Evolutionary conservation across 2,797 vertebrate species (phyloP).

Genomic region (Dryobates pubescens): DNA sequence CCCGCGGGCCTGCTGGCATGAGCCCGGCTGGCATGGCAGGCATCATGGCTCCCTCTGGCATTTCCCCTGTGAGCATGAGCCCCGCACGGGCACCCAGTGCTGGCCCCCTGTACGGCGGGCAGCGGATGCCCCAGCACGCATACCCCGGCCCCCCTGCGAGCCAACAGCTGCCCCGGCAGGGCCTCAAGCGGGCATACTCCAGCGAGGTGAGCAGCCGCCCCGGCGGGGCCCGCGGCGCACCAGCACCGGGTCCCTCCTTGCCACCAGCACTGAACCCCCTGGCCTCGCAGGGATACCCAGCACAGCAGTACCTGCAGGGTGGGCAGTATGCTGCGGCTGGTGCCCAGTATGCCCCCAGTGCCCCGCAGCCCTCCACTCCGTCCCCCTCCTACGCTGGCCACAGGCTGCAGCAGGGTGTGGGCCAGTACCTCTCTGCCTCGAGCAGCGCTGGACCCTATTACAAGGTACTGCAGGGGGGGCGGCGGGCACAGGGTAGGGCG

Average conservation of each 20-base stretch:
- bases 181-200: slow-evolving; percentile 88
- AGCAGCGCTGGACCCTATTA: slow-evolving; percentile 85
- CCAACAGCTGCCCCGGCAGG: slow-evolving; percentile 87
- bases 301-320: slow-evolving; percentile 82
- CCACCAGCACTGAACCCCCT: background rate
- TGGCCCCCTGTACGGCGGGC: slow-evolving; percentile 82
- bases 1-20: slow-evolving; percentile 84
- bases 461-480: slow-evolving; percentile 77
- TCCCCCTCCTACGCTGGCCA: slow-evolving; percentile 89
- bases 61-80: slow-evolving; percentile 85
- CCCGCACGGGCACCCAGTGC: slow-evolving; percentile 79
- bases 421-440: slow-evolving; percentile 81
- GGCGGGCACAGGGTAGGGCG: background rate
- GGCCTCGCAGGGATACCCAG: slow-evolving; percentile 79
- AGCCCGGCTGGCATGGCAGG: slow-evolving; percentile 70
- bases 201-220: slow-evolving; percentile 77
- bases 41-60: slow-evolving; percentile 74
- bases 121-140: slow-evolving; percentile 87
- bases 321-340: slow-evolving; percentile 72
- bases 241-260: fast-evolving
- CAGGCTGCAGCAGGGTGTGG: slow-evolving; percentile 85
- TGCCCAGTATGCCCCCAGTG: slow-evolving; percentile 84
- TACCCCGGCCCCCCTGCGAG: slow-evolving; percentile 78
- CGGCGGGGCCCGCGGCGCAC: fast-evolving
- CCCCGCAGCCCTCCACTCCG: slow-evolving; percentile 85